Conservation (phyloP, 1,140 invertebrate genomes). For the Drosophila aff. region DNA sequence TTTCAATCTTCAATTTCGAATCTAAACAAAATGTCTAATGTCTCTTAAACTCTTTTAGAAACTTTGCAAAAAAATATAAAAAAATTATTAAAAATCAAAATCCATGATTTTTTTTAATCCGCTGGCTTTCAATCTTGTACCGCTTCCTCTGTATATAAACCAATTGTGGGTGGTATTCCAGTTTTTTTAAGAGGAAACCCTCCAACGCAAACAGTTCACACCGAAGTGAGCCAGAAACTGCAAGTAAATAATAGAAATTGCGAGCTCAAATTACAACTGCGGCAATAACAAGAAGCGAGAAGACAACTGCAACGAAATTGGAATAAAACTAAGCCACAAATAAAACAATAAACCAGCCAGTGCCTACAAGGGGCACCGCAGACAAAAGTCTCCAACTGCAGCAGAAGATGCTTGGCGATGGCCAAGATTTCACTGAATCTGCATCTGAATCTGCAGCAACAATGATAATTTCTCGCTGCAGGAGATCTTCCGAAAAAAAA, state of each 20-base stretch:
- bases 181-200: slow-evolving; percentile 24
- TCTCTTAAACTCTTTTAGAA: no score
- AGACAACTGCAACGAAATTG: slow-evolving; percentile 32
- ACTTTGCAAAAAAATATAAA: no score
- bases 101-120: background rate
- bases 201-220: slow-evolving; percentile 56
- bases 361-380: slow-evolving; percentile 46
- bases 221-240: slow-evolving; percentile 69
- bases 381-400: slow-evolving; percentile 8
- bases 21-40: no score
- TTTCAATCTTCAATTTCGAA: no score
- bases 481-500: slow-evolving; percentile 72
- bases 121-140: background rate
- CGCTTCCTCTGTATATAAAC: background rate
- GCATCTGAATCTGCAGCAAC: slow-evolving; percentile 48
- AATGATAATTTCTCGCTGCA: slow-evolving; percentile 73
- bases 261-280: slow-evolving; percentile 55
- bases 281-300: slow-evolving; percentile 28
- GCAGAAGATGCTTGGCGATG: slow-evolving; percentile 34
- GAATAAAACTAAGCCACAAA: slow-evolving; percentile 56
- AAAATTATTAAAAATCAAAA: no score
- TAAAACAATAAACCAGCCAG: slow-evolving; percentile 73
- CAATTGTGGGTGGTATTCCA: slow-evolving; percentile 1
- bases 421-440: slow-evolving; percentile 72
- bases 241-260: slow-evolving; percentile 80